Conservation (phyloP, 2,113 vertebrate species). For the Fukomys damarensis region DNA sequence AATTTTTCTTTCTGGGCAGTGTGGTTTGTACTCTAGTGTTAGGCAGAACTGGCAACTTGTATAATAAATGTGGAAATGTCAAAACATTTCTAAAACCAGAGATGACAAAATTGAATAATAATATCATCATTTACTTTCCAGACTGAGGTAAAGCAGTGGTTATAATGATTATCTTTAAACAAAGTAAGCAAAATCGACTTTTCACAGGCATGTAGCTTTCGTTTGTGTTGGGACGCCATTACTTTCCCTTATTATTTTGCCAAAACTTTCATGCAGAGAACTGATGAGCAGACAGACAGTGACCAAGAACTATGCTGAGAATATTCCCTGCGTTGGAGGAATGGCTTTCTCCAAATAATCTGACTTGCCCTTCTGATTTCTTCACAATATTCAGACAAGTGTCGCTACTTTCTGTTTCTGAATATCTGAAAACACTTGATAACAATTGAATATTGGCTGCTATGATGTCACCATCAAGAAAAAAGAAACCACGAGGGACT, state of each 20-base stretch:
- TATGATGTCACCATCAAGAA: constrained; percentile 68
- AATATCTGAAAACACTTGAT: constrained; percentile 72
- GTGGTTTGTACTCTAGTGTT: constrained; percentile 11
- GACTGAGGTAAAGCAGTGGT: neutral
- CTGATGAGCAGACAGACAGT: neutral
- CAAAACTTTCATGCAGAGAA: neutral
- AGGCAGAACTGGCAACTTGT: constrained; percentile 1
- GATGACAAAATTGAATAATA: constrained; percentile 35
- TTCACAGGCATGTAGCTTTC: neutral
- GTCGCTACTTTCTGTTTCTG: constrained; percentile 37
- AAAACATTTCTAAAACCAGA: constrained; percentile 46
- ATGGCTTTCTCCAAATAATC: neutral
- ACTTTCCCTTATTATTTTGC: constrained; percentile 7
- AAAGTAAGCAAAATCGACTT: constrained; percentile 21
- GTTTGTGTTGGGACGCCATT: neutral
- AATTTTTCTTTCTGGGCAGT: neutral
- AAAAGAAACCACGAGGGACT: constrained; percentile 64
- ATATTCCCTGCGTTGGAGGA: neutral
- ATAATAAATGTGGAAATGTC: constrained; percentile 2
- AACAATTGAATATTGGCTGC: constrained; percentile 67
- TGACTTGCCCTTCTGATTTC: neutral
- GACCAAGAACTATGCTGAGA: neutral
- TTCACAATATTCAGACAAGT: neutral
- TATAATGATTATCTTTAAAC: constrained; percentile 25
- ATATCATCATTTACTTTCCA: neutral